phyloP scores from a whole-genome alignment of 2,113 vertebrate genomes.

The Dascyllus trimaculatus region DNA sequence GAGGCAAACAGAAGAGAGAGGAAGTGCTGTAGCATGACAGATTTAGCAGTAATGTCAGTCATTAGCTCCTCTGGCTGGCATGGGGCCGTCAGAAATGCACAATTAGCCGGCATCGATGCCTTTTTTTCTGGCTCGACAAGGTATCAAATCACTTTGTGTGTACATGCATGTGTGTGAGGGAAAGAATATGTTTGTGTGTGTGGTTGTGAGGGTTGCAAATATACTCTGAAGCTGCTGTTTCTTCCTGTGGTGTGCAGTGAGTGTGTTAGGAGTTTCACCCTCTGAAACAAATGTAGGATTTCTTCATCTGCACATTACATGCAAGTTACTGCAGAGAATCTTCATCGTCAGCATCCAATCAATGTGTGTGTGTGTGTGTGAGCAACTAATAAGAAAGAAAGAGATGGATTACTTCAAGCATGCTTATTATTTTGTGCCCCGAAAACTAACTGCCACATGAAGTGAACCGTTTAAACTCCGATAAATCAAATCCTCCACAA shows the following conservation, averaged over 20 bases:
- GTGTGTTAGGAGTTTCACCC: not conserved
- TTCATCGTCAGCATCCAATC: slow-evolving; percentile 4
- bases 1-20: slow-evolving; percentile 55
- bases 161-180: not conserved
- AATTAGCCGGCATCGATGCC: slow-evolving; percentile 29
- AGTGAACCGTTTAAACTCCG: not conserved
- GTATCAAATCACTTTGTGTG: slow-evolving; percentile 28
- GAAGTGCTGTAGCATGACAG: slow-evolving; percentile 68
- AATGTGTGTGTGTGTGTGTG: slow-evolving; percentile 1
- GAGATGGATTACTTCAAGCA: not conserved
- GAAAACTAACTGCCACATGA: not conserved
- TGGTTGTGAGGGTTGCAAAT: not conserved
- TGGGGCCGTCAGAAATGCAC: slow-evolving; percentile 15
- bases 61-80: slow-evolving; percentile 44
- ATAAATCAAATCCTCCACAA: slow-evolving; percentile 3
- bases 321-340: not conserved
- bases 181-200: not conserved
- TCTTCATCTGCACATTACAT: not conserved
- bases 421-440: not conserved
- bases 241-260: not conserved
- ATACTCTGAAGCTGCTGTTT: slow-evolving; percentile 12
- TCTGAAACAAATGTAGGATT: not conserved
- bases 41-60: slow-evolving; percentile 55
- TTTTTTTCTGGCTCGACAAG: slow-evolving; percentile 25
- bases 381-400: not conserved